These are phyloP conservation scores for Uria aalge DNA, from an alignment of 2,113 vertebrate genomes.

Conservation along the genomic window DNA sequence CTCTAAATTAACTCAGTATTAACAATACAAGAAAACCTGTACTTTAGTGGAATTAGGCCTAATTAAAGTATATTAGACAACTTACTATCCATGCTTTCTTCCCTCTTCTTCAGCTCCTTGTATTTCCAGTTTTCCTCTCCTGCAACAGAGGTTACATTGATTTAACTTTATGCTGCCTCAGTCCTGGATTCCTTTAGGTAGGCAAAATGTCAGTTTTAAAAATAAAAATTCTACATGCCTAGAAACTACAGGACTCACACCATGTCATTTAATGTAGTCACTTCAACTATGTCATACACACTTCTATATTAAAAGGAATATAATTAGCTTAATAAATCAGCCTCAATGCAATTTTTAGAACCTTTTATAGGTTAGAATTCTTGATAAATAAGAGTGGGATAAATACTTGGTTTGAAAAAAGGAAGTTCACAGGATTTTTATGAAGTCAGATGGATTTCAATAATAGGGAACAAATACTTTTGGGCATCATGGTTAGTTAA, in stretches of 20 bases:
- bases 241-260: background rate
- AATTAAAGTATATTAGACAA: slow-evolving; percentile 7
- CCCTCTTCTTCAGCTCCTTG: slow-evolving; percentile 89
- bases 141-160: slow-evolving; percentile 55
- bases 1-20: background rate
- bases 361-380: background rate
- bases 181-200: background rate
- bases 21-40: background rate
- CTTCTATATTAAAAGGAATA: background rate
- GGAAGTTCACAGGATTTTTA: background rate
- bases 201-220: background rate
- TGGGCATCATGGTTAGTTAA: background rate
- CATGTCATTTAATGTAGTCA: background rate
- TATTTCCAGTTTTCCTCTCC: slow-evolving; percentile 93
- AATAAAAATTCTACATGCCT: background rate
- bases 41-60: background rate
- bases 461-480: background rate
- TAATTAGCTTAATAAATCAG: background rate
- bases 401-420: background rate
- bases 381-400: background rate
- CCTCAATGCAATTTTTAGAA: background rate
- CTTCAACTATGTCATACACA: background rate
- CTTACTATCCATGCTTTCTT: slow-evolving; percentile 94
- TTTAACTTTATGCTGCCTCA: background rate
- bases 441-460: background rate